These are phyloP conservation scores for Danio albolineatus DNA, from an alignment of 2,797 vertebrate genomes.

Conservation along the genomic window DNA sequence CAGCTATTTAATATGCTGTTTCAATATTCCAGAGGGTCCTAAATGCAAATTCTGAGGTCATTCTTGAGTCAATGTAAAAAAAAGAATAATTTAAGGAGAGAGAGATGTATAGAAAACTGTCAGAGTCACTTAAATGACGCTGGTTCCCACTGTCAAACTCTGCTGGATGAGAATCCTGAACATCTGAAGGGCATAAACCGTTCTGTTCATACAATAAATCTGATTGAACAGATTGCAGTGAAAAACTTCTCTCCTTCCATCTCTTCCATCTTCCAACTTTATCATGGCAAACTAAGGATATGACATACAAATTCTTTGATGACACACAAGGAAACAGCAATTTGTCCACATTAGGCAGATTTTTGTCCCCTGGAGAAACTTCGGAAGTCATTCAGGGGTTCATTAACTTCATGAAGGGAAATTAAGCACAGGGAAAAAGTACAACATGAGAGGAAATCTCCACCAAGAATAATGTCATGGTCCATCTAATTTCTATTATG, in stretches of 20 bases:
- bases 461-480: constrained; percentile 34
- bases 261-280: constrained; percentile 32
- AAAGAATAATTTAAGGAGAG: constrained; percentile 56
- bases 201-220: constrained; percentile 4
- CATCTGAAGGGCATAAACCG: constrained; percentile 12
- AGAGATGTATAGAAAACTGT: constrained; percentile 9
- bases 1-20: constrained; percentile 79
- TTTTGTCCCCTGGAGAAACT: constrained; percentile 37
- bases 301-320: constrained; percentile 46
- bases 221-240: neutral
- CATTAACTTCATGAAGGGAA: constrained; percentile 41
- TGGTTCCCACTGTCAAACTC: neutral
- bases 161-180: neutral
- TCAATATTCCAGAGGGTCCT: constrained; percentile 73
- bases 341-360: constrained; percentile 44
- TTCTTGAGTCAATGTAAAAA: constrained; percentile 74
- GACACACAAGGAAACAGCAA: constrained; percentile 51
- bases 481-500: constrained; percentile 35
- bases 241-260: constrained; percentile 34
- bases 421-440: constrained; percentile 23
- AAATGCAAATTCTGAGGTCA: constrained; percentile 83
- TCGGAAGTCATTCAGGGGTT: constrained; percentile 51
- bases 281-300: constrained; percentile 57
- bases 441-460: constrained; percentile 26
- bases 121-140: neutral